Conservation (phyloP, 2,113 vertebrate species). For the Oryzias melastigma region DNA sequence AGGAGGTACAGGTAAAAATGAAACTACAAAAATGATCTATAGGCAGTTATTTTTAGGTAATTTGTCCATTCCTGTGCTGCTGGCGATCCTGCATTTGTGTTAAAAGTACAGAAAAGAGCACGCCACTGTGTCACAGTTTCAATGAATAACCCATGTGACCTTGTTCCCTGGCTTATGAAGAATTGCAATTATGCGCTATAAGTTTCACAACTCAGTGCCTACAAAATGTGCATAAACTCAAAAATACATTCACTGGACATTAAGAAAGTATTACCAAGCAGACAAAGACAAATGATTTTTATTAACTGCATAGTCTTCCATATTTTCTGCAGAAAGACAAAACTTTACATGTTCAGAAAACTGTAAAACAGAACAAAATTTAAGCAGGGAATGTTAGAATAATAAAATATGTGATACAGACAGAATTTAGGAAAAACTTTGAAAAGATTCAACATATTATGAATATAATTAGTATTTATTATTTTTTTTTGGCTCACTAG, state of each 20-base stretch:
- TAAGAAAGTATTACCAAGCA: conserved; percentile 30
- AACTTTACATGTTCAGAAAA: conserved; percentile 10
- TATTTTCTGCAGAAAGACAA: conserved; percentile 21
- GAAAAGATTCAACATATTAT: no score
- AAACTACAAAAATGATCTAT: neutral
- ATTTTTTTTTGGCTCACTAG: no score
- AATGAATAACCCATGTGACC: conserved; percentile 9
- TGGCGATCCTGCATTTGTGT: no score
- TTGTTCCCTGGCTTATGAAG: conserved; percentile 21
- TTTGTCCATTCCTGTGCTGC: neutral
- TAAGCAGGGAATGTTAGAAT: neutral
- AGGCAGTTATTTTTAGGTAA: neutral
- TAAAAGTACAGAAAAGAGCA: no score
- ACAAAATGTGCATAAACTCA: conserved; percentile 29
- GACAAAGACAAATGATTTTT: conserved; percentile 44
- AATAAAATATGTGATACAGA: no score
- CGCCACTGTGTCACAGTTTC: conserved; percentile 1
- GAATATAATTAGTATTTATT: no score
- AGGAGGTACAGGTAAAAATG: neutral
- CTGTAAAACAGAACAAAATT: neutral
- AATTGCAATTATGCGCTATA: conserved; percentile 13
- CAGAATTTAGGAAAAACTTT: no score
- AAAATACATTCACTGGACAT: conserved; percentile 34
- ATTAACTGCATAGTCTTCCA: conserved; percentile 21
- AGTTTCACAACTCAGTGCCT: conserved; percentile 5